These are phyloP conservation scores for Drosophila nannoptera DNA, from an alignment of 1,140 invertebrate genomes.

Conservation along the genomic window DNA sequence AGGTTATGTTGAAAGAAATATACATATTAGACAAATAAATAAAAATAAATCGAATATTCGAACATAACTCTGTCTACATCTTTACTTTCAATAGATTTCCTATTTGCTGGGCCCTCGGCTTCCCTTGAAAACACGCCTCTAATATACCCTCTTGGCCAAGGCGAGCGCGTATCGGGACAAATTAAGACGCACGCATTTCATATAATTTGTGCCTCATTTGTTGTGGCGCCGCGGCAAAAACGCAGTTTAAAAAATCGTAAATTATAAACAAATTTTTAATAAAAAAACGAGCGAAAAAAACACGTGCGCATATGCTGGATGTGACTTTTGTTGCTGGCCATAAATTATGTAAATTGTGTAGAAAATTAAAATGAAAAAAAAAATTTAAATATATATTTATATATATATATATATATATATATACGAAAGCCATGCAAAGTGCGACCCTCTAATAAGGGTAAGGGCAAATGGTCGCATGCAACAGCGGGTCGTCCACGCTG, in stretches of 20 bases:
- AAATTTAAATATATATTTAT: constrained; percentile 11
- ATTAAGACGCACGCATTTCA: constrained; percentile 13
- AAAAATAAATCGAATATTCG: no score
- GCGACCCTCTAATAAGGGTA: constrained; percentile 67
- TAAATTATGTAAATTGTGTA: constrained; percentile 73
- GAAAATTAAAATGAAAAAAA: constrained; percentile 62
- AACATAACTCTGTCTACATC: no score
- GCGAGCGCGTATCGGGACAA: neutral
- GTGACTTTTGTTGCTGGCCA: constrained; percentile 72
- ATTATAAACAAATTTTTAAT: constrained; percentile 69
- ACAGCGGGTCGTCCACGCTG: constrained; percentile 28
- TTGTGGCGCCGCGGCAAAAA: constrained; percentile 11
- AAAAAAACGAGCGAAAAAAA: constrained; percentile 49
- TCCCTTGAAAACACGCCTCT: neutral
- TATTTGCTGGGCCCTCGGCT: no score
- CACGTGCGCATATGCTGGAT: constrained; percentile 60
- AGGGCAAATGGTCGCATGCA: constrained; percentile 64
- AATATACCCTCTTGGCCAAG: neutral
- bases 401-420: constrained; percentile 20
- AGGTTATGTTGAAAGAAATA: no score
- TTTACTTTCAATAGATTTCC: no score
- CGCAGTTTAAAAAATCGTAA: constrained; percentile 62
- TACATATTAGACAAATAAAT: no score
- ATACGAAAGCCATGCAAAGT: constrained; percentile 34
- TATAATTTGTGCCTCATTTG: constrained; percentile 64